Percentiles rank a stretch among this genome's conserved stretches.
phyloP scores from a whole-genome alignment of 2,113 vertebrate species.

The Cisticola juncidis region DNA sequence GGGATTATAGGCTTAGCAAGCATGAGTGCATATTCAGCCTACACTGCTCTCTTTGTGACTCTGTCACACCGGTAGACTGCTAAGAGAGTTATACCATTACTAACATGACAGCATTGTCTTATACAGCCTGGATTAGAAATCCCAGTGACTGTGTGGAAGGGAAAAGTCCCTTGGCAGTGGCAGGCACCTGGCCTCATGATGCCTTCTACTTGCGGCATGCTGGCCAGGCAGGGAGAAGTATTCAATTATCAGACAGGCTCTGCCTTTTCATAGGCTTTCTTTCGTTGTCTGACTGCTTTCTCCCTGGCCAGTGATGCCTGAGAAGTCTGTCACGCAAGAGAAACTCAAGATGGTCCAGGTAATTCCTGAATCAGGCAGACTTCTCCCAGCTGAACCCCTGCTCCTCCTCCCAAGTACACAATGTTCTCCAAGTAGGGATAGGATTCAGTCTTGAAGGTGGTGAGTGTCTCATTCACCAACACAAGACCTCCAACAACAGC shows the following conservation, averaged over 20 bases:
- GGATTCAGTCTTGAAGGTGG: not conserved
- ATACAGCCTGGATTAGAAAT: conserved; percentile 53
- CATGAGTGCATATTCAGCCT: conserved; percentile 58
- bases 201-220: not conserved
- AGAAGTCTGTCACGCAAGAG: conserved; percentile 45
- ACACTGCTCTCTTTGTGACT: conserved; percentile 59
- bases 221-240: not conserved
- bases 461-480: not conserved
- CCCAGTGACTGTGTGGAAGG: conserved; percentile 9
- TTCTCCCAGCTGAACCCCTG: not conserved
- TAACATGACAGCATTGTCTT: conserved; percentile 67
- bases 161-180: conserved; percentile 36
- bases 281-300: conserved; percentile 22
- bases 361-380: conserved; percentile 18
- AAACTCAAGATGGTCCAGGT: conserved; percentile 35
- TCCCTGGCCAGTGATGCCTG: conserved; percentile 50
- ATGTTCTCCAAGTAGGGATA: not conserved
- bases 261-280: conserved; percentile 38
- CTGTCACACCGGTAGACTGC: conserved; percentile 55
- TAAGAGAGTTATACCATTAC: conserved; percentile 63
- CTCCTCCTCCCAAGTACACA: not conserved
- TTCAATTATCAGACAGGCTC: conserved; percentile 34
- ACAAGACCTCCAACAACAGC: not conserved
- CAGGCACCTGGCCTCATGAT: conserved; percentile 18
- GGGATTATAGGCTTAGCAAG: conserved; percentile 65